These are phyloP conservation scores for Fregetta grallaria DNA, from an alignment of 2,113 vertebrate genomes.

Conservation along the genomic window DNA sequence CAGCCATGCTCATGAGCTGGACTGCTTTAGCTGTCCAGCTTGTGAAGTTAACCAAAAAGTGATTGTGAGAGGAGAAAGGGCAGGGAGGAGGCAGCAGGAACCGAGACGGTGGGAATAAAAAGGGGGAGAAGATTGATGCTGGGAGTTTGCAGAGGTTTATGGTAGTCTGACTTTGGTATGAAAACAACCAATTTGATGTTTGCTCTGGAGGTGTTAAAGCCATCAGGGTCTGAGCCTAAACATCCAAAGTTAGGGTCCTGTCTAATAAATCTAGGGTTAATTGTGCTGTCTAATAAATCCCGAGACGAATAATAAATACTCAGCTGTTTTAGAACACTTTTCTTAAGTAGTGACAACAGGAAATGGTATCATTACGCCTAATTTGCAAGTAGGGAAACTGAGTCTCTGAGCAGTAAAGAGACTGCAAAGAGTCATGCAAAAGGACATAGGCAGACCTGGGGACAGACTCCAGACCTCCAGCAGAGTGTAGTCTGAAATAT, in stretches of 20 bases:
- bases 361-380: not conserved
- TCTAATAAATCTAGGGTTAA: not conserved
- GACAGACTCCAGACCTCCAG: not conserved
- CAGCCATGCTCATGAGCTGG: not conserved
- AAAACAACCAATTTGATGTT: not conserved
- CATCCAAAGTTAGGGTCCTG: not conserved
- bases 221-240: not conserved
- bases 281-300: not conserved
- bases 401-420: not conserved
- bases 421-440: not conserved
- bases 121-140: not conserved
- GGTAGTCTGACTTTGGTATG: not conserved
- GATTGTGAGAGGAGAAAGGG: not conserved
- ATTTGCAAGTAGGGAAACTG: not conserved
- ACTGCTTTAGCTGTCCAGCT: not conserved
- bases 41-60: not conserved
- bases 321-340: not conserved
- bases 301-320: not conserved
- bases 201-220: not conserved
- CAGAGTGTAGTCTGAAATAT: not conserved
- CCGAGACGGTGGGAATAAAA: not conserved
- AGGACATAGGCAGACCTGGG: not conserved
- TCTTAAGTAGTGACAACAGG: not conserved
- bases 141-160: not conserved
- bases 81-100: not conserved